phyloP scores from a whole-genome alignment of 2,797 vertebrate species.

The Triplophysa yarkandensis region DNA sequence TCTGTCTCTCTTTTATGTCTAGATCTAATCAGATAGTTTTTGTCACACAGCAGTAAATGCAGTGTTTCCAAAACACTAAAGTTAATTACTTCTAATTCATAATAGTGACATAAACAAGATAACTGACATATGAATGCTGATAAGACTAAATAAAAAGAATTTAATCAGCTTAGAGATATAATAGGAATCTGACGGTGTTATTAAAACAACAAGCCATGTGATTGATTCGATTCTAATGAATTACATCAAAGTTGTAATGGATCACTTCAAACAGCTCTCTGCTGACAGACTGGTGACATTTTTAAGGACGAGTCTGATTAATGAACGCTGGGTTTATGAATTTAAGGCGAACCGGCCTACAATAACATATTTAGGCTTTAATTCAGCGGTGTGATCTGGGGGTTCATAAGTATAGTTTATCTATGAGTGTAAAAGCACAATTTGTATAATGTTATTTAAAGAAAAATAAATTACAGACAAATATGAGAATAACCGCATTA shows the following conservation, averaged over 20 bases:
- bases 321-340: neutral
- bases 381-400: neutral
- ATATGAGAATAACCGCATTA: neutral
- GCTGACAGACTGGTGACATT: neutral
- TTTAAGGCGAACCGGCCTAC: neutral
- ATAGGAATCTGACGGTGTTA: constrained; percentile 40
- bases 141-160: neutral
- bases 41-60: constrained; percentile 4
- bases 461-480: no score
- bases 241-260: neutral
- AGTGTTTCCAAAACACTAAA: neutral
- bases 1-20: constrained; percentile 45
- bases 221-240: constrained; percentile 8
- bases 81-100: neutral
- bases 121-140: neutral
- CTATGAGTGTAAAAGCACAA: neutral
- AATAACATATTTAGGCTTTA: neutral
- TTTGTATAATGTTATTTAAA: no score
- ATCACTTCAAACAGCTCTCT: neutral
- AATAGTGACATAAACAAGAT: neutral
- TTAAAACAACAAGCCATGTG: constrained; percentile 27
- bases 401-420: neutral
- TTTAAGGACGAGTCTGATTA: neutral
- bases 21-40: constrained; percentile 28
- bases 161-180: constrained; percentile 10